Evolutionary conservation across 2,888 invertebrate species (phyloP).

Genomic region (Acronicta leporina): DNA sequence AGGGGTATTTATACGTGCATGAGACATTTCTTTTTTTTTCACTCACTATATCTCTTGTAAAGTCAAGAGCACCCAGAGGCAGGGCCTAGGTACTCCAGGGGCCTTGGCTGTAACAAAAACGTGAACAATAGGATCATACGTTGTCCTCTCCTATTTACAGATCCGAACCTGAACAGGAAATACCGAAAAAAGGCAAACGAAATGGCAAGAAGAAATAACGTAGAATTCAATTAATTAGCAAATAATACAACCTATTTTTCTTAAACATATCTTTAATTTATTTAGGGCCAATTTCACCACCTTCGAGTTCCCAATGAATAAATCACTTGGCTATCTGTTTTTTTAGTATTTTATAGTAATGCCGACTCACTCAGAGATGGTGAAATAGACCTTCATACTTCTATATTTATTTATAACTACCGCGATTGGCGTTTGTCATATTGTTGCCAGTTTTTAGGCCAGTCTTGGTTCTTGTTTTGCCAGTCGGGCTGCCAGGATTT

Average conservation of each 20-base stretch:
- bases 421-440: conserved; percentile 21
- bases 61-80: too few species aligned
- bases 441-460: conserved; percentile 45
- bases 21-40: too few species aligned
- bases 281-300: background rate
- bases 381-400: too few species aligned
- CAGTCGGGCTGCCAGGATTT: conserved; percentile 61
- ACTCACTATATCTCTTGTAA: too few species aligned
- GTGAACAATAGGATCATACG: too few species aligned
- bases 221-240: conserved; percentile 32
- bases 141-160: conserved; percentile 58
- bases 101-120: too few species aligned
- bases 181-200: conserved; percentile 69
- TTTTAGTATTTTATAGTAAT: too few species aligned
- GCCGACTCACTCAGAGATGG: too few species aligned
- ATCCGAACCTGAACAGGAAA: conserved; percentile 78
- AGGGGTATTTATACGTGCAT: too few species aligned
- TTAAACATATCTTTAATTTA: conserved; percentile 30
- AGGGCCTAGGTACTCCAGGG: too few species aligned
- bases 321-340: too few species aligned
- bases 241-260: conserved; percentile 31
- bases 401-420: conserved; percentile 15
- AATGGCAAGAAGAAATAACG: conserved; percentile 71
- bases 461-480: conserved; percentile 50
- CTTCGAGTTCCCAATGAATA: too few species aligned